Evolutionary conservation across 1,140 invertebrate genomes (phyloP).

Genomic region (Cydia amplana): DNA sequence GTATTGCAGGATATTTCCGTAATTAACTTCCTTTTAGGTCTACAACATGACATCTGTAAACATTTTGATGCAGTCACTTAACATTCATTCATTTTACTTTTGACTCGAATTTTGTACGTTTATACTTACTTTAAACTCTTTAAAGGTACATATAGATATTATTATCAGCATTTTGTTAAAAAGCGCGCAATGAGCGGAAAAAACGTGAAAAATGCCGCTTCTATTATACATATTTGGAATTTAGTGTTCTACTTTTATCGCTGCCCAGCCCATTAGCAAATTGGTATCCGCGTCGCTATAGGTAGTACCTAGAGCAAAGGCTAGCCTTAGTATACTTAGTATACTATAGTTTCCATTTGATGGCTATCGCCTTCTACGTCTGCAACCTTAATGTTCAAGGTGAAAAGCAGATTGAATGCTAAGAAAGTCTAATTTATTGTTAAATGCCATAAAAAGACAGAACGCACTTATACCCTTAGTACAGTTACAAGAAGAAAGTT

Average conservation of each 20-base stretch:
- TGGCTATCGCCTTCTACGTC: neutral
- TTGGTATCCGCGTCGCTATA: neutral
- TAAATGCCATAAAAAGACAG: neutral
- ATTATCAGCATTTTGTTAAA: no score
- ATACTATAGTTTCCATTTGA: conserved; percentile 9
- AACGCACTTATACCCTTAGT: no score
- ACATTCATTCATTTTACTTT: no score
- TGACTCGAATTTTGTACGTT: no score
- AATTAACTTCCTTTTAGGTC: conserved; percentile 34
- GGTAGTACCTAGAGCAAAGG: conserved; percentile 15
- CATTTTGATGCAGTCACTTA: neutral
- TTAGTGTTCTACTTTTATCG: conserved; percentile 14
- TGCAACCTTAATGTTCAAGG: conserved; percentile 5
- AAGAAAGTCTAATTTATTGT: conserved; percentile 1
- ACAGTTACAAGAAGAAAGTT: neutral
- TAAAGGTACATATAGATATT: neutral
- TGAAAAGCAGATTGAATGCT: conserved; percentile 5
- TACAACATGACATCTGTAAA: neutral
- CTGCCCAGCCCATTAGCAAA: conserved; percentile 13
- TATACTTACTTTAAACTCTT: no score
- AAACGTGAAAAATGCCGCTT: no score
- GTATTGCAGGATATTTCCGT: conserved; percentile 39
- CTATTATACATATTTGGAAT: conserved; percentile 5
- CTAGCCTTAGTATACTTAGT: conserved; percentile 12
- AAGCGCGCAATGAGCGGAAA: no score